phyloP scores from a whole-genome alignment of 2,113 vertebrate genomes.

The Callipepla californica region DNA sequence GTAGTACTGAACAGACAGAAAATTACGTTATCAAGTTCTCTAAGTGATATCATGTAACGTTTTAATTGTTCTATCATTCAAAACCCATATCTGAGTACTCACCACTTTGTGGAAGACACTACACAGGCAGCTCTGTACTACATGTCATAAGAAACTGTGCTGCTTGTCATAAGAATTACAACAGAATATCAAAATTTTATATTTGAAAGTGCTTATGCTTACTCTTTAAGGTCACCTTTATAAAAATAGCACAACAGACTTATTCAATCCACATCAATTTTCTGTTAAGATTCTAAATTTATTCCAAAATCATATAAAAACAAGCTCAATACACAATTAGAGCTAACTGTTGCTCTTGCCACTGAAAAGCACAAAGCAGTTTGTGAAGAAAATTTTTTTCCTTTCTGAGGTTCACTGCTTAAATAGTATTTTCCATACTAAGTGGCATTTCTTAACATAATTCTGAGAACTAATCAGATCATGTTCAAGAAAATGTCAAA shows the following conservation, averaged over 20 bases:
- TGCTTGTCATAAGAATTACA: background rate
- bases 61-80: background rate
- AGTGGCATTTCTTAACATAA: constrained; percentile 69
- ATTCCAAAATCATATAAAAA: constrained; percentile 52
- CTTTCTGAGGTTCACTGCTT: constrained; percentile 33
- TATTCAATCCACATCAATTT: background rate
- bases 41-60: background rate
- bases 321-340: constrained; percentile 59
- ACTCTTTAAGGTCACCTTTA: constrained; percentile 44
- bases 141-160: background rate
- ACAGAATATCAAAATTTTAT: background rate
- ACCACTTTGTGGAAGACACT: background rate
- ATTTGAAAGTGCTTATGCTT: background rate
- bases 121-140: background rate
- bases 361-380: constrained; percentile 38
- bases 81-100: background rate
- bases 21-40: background rate
- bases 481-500: constrained; percentile 73
- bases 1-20: background rate
- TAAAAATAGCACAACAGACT: background rate
- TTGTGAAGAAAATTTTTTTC: constrained; percentile 7
- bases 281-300: constrained; percentile 52
- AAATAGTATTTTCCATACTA: constrained; percentile 63
- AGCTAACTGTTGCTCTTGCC: constrained; percentile 33
- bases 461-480: constrained; percentile 69